Percentiles rank a stretch among this genome's conserved stretches.
These are phyloP conservation scores for Illadopsis cleaveri DNA, from an alignment of 2,113 vertebrate species.

Conservation along the genomic window DNA sequence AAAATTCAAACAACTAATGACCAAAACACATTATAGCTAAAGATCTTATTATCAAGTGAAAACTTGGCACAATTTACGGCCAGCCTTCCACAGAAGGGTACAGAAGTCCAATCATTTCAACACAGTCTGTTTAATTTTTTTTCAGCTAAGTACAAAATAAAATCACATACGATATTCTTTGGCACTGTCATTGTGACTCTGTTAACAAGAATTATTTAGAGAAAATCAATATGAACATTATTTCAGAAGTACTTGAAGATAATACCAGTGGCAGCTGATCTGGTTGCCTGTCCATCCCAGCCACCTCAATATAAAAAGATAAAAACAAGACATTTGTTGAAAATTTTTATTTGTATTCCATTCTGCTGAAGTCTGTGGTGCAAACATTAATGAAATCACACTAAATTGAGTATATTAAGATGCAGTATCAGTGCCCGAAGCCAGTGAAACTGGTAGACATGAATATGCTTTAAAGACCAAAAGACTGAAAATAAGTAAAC, in stretches of 20 bases:
- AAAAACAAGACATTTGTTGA: neutral
- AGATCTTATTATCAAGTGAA: neutral
- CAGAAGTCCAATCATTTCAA: neutral
- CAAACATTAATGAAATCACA: neutral
- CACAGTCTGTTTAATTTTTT: neutral
- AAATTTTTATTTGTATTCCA: neutral
- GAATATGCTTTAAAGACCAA: neutral
- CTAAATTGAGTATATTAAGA: neutral
- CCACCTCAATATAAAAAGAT: neutral
- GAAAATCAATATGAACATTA: neutral
- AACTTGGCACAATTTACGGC: neutral
- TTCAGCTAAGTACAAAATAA: neutral
- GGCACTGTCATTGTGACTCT: neutral
- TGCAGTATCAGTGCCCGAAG: neutral
- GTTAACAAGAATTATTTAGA: neutral
- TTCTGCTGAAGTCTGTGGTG: neutral
- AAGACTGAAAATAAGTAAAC: neutral
- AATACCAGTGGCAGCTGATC: neutral
- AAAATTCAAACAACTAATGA: neutral
- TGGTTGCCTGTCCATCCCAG: neutral
- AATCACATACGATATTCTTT: neutral
- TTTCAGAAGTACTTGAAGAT: neutral
- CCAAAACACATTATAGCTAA: neutral
- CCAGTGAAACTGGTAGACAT: neutral
- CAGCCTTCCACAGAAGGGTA: neutral